A percentile compares a stretch with the other conserved stretches of the same genome.
phyloP scores from a whole-genome alignment of 2,797 vertebrate species.

The Cuniculus paca region DNA sequence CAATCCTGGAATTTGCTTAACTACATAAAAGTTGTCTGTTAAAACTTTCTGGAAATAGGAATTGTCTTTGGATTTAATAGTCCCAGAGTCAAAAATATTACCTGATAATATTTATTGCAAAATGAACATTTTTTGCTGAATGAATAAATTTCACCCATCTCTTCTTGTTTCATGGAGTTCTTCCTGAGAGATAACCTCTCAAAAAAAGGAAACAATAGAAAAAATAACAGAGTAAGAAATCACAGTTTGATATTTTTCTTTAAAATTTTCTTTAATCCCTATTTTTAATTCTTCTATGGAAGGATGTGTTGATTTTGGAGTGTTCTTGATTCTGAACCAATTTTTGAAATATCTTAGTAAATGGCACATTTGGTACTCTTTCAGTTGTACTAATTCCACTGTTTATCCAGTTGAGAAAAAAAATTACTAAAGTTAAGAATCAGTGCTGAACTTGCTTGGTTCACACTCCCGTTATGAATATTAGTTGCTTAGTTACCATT shows the following conservation, averaged over 20 bases:
- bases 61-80: neutral
- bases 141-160: neutral
- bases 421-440: neutral
- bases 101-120: neutral
- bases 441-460: neutral
- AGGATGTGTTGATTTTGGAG: neutral
- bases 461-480: neutral
- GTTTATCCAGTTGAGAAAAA: neutral
- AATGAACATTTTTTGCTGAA: neutral
- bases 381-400: neutral
- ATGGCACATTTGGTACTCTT: neutral
- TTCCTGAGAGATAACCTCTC: neutral
- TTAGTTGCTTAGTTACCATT: neutral
- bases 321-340: neutral
- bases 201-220: neutral
- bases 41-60: neutral
- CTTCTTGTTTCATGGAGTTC: neutral
- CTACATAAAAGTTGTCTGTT: neutral
- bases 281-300: neutral
- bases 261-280: neutral
- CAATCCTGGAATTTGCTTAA: neutral
- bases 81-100: neutral
- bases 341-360: neutral
- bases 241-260: neutral
- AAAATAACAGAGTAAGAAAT: neutral